A percentile compares a stretch with the other conserved stretches of the same genome.
Conservation (phyloP, 2,888 invertebrate species). For the Coelopa pilipes region DNA sequence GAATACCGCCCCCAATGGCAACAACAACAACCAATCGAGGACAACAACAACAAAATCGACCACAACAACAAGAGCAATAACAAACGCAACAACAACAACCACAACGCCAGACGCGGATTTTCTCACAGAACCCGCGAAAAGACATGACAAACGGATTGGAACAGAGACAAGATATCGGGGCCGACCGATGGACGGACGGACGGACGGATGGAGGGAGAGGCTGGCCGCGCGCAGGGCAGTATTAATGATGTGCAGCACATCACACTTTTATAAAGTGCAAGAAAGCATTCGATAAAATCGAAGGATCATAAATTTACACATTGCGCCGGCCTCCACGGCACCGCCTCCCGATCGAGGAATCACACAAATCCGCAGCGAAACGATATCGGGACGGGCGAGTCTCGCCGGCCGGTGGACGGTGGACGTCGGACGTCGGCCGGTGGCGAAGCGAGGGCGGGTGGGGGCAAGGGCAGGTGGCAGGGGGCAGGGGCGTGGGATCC, state of each 20-base stretch:
- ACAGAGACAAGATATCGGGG: not conserved
- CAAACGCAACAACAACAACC: not conserved
- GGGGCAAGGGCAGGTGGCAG: not conserved
- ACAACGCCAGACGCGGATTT: constrained; percentile 2
- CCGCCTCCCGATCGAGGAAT: constrained; percentile 54
- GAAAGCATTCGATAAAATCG: constrained; percentile 64
- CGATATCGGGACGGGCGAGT: constrained; percentile 42
- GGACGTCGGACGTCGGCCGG: constrained; percentile 20
- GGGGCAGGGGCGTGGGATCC: not conserved
- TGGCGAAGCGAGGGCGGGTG: constrained; percentile 20
- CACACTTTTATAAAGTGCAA: constrained; percentile 59
- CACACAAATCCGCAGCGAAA: constrained; percentile 49
- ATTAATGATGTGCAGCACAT: constrained; percentile 57
- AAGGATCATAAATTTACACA: constrained; percentile 67
- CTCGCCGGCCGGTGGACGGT: not conserved
- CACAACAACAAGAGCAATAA: no score
- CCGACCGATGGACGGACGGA: constrained; percentile 14
- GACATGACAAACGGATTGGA: constrained; percentile 2
- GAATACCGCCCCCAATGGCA: constrained; percentile 17
- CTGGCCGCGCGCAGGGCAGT: constrained; percentile 59
- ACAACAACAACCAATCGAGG: no score
- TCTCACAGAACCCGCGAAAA: constrained; percentile 23
- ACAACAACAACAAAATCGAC: no score
- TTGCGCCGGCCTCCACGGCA: constrained; percentile 65
- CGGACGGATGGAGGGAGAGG: not conserved